Evolutionary conservation across 2,113 vertebrate genomes (phyloP).

Genomic region (Actenoides hombroni): DNA sequence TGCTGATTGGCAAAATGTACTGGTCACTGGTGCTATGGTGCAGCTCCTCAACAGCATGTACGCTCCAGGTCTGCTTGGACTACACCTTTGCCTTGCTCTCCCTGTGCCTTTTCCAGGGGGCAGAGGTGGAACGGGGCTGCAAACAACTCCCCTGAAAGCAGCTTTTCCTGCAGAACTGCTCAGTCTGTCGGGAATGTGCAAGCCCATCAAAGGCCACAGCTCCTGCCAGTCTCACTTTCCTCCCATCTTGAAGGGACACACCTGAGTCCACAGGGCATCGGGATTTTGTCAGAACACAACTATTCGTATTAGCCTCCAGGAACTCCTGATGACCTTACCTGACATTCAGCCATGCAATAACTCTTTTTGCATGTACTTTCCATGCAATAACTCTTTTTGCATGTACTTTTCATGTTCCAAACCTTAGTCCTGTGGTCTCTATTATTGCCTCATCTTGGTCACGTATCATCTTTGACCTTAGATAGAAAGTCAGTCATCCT

Average conservation of each 20-base stretch:
- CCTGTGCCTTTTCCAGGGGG: background rate
- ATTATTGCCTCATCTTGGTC: background rate
- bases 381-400: background rate
- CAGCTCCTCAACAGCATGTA: background rate
- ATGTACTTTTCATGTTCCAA: background rate
- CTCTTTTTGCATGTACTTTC: background rate
- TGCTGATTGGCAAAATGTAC: background rate
- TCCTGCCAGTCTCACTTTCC: background rate
- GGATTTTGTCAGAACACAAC: background rate
- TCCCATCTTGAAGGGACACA: background rate
- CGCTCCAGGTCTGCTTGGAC: background rate
- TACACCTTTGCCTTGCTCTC: background rate
- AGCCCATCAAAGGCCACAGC: background rate
- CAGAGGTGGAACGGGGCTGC: background rate
- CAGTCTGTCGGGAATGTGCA: background rate
- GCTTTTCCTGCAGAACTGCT: rapidly evolving
- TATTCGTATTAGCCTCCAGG: background rate
- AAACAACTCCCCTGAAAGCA: background rate
- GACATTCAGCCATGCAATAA: background rate
- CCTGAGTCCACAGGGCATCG: background rate
- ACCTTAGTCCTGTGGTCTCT: background rate
- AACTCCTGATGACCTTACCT: background rate
- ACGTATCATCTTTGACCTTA: background rate
- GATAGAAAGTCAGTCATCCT: background rate
- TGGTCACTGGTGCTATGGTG: background rate